Evolutionary conservation across 2,113 vertebrate species (phyloP), one percentile per base, ranked within the genome.

Genomic region (Noturus placidus): DNA sequence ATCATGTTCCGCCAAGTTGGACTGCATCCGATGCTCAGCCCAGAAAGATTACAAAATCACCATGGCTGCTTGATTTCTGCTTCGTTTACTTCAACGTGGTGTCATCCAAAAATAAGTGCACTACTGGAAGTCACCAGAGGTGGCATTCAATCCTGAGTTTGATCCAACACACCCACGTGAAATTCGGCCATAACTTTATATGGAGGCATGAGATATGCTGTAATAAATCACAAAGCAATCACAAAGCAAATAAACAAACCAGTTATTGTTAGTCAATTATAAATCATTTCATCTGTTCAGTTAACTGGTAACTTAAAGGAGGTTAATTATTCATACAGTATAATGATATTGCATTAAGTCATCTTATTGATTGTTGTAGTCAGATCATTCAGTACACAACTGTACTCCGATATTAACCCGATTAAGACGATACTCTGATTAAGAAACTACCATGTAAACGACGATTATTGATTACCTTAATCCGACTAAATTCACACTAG

Each of bases 101-200:
- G 74, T 72, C 61, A 87, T 69, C 69, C 70, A 70, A 85, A 85
- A 87, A 76, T 83, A 87, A 76, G 56, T 87, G 86, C 81, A 83
- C 11, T 87, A 87, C 86, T 77, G 42, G 27, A 67, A 50, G 65
- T 76, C 69, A 65, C 86, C 86, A 83, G 81, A 83, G 69, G 50
- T 59, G 81, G 81, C 70, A 20, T 46, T 69, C 77, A 3, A 54
- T 22, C 38, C 54, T 50, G 57, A 76, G 42, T 67, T 79, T 54
- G 13, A 78, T 35, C 85, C 33, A 82, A 42, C 79, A 82, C 79
- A 82, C 79, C 79, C 79, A 82, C 79, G 61, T 81, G 7, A 76
- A 78, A 79, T 56, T 57, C 78, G 57, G n/a, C 30, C n/a, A 10
- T 22, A 30, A 80, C 22, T 80, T 80, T 80, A 57, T 19, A 80